Conservation (phyloP, 2,888 invertebrate species). For the Cantharis rufa region DNA sequence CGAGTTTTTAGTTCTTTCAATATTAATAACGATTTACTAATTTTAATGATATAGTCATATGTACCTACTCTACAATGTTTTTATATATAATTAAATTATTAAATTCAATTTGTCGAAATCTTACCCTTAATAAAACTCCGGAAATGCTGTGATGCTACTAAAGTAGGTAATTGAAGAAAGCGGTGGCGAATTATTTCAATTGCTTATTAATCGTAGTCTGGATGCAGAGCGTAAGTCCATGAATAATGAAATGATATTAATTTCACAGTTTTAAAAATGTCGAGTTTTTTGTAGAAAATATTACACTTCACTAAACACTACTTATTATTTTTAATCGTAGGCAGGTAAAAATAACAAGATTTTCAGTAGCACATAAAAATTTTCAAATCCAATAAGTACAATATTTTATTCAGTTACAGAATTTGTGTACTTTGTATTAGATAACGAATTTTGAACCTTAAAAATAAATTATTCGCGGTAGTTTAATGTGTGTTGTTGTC, state of each 20-base stretch:
- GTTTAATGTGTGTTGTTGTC: background rate
- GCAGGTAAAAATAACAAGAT: background rate
- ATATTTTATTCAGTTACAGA: background rate
- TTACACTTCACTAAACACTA: background rate
- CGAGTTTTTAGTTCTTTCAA: no score
- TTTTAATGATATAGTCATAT: background rate
- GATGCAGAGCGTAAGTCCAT: background rate
- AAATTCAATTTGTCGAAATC: conserved; percentile 25
- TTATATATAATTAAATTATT: conserved; percentile 18
- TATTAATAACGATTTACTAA: background rate
- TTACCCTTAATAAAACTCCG: conserved; percentile 37
- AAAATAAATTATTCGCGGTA: background rate
- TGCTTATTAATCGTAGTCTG: conserved; percentile 21
- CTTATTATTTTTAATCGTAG: background rate
- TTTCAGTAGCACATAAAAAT: background rate
- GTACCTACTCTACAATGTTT: background rate
- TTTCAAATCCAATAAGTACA: background rate
- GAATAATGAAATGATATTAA: background rate
- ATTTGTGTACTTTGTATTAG: background rate
- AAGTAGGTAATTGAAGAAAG: conserved; percentile 35
- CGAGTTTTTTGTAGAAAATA: background rate
- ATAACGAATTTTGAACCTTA: background rate
- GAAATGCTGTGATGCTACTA: conserved; percentile 40
- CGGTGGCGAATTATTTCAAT: conserved; percentile 31
- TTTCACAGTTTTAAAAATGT: background rate